These are phyloP conservation scores for Sphenodon punctatus DNA, from an alignment of 2,797 vertebrate genomes.

Conservation along the genomic window DNA sequence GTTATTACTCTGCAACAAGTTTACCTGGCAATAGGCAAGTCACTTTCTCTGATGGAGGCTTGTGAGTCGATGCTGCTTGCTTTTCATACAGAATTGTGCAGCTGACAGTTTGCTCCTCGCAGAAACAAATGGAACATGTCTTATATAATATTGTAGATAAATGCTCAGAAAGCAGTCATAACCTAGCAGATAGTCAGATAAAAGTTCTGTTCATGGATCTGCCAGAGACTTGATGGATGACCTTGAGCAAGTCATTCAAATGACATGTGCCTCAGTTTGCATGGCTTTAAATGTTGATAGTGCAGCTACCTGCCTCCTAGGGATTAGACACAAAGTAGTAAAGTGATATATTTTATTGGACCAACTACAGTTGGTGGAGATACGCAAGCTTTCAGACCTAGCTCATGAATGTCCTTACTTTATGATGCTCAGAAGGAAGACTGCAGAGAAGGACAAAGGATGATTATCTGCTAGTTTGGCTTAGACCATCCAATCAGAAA, in stretches of 20 bases:
- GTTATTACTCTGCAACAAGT: too few species aligned
- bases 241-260: background rate
- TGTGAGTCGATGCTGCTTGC: background rate
- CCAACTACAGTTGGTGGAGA: too few species aligned
- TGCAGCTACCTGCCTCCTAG: too few species aligned
- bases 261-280: background rate
- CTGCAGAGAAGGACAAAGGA: background rate
- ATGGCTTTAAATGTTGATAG: background rate
- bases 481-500: background rate
- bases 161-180: too few species aligned
- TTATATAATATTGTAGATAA: too few species aligned
- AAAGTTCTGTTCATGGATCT: background rate
- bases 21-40: background rate
- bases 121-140: background rate
- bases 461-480: background rate
- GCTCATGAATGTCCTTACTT: too few species aligned
- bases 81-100: background rate
- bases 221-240: background rate
- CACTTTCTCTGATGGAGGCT: background rate
- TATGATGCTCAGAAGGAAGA: background rate
- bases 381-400: too few species aligned
- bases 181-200: too few species aligned
- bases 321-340: too few species aligned
- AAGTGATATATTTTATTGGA: too few species aligned
- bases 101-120: background rate